Conservation (phyloP, 2,797 vertebrate genomes). For the Epinephelus coioides region DNA sequence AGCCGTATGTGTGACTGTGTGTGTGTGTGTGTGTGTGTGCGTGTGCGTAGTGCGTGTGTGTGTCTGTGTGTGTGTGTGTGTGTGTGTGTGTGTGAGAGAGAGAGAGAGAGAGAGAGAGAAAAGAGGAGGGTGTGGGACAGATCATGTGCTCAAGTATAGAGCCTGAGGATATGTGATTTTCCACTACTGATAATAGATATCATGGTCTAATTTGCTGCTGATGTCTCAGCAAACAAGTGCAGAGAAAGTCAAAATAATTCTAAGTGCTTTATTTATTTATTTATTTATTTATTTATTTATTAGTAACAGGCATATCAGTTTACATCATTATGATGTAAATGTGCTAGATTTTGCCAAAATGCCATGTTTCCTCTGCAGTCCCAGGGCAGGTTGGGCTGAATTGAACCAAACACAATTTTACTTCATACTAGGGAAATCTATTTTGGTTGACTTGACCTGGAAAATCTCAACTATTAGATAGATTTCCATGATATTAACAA, state of each 20-base stretch:
- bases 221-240: constrained; percentile 10
- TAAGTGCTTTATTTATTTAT: too few species aligned
- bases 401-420: too few species aligned
- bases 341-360: too few species aligned
- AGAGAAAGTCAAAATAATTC: background rate
- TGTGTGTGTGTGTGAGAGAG: background rate
- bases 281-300: too few species aligned
- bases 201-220: background rate
- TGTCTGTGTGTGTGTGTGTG: constrained; percentile 4
- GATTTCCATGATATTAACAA: too few species aligned
- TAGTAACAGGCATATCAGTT: background rate
- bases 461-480: too few species aligned
- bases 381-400: too few species aligned
- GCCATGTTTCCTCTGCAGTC: too few species aligned
- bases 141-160: background rate
- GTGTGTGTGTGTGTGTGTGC: constrained; percentile 1
- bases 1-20: constrained; percentile 6
- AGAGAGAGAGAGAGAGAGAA: too few species aligned
- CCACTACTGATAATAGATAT: constrained; percentile 5
- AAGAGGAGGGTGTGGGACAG: background rate
- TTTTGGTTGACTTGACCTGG: too few species aligned
- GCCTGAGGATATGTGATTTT: constrained; percentile 21
- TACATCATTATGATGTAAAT: background rate
- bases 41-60: background rate
- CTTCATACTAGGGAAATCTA: background rate